These are phyloP conservation scores for Procavia capensis DNA, from an alignment of 2,113 vertebrate genomes.

Conservation along the genomic window DNA sequence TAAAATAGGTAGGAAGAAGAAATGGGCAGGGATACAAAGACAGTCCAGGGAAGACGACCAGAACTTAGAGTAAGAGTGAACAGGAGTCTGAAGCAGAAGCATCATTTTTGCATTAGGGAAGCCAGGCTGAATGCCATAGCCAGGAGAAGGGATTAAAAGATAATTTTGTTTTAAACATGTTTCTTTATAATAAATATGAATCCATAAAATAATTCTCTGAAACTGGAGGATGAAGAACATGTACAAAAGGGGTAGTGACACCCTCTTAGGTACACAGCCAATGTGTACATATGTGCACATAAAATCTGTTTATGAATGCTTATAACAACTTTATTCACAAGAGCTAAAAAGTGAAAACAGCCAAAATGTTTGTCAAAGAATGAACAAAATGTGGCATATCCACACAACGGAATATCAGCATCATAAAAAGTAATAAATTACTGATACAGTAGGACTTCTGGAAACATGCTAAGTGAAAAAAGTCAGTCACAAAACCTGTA, in stretches of 20 bases:
- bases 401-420: background rate
- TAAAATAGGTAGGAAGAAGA: background rate
- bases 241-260: background rate
- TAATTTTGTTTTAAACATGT: background rate
- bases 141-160: background rate
- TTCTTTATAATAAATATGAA: slow-evolving; percentile 14
- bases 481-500: background rate
- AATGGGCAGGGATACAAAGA: background rate
- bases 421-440: background rate
- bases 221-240: background rate
- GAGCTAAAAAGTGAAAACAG: background rate
- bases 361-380: background rate
- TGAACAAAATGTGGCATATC: background rate
- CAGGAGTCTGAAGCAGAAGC: background rate
- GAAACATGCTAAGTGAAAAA: background rate
- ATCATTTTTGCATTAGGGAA: background rate
- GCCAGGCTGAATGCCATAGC: background rate
- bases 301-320: background rate
- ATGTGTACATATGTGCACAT: background rate
- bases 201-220: background rate
- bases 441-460: background rate
- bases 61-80: background rate
- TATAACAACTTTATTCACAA: background rate
- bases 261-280: background rate
- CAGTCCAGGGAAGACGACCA: background rate